Conservation (phyloP, 2,888 invertebrate genomes). For the Pantelozetes paolii region DNA sequence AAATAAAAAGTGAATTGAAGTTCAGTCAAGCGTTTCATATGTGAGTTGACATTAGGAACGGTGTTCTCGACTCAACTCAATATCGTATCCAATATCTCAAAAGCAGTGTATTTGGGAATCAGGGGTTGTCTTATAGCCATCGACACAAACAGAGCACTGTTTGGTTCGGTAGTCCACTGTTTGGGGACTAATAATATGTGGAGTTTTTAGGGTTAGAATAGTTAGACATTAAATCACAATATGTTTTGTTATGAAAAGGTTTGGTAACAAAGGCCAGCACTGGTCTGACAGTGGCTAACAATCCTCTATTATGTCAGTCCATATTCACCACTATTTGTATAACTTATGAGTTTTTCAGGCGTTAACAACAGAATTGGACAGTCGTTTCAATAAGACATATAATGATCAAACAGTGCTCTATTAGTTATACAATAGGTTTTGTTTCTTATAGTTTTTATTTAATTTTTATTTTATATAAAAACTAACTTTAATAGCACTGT, state of each 20-base stretch:
- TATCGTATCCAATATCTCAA: conserved; percentile 33
- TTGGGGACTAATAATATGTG: background rate
- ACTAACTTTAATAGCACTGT: conserved; percentile 15
- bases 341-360: conserved; percentile 20
- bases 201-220: conserved; percentile 13
- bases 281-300: background rate
- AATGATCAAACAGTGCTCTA: background rate
- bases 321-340: conserved; percentile 8
- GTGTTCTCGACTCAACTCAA: conserved; percentile 20
- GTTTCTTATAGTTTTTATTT: background rate
- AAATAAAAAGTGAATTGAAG: conserved; percentile 33
- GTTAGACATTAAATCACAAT: conserved; percentile 28
- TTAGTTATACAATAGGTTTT: background rate
- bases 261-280: conserved; percentile 12
- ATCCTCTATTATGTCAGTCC: conserved; percentile 23
- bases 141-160: conserved; percentile 4
- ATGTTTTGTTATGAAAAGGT: conserved; percentile 29
- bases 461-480: conserved; percentile 8
- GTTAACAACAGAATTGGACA: conserved; percentile 28
- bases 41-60: conserved; percentile 26
- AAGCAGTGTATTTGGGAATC: background rate
- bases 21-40: conserved; percentile 32
- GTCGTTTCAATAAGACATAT: conserved; percentile 17
- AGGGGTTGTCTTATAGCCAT: background rate
- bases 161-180: background rate